A percentile compares a stretch with the other conserved stretches of the same genome.
Evolutionary conservation across 2,888 invertebrate genomes (phyloP).

Genomic region (Teinopalpus imperialis): DNA sequence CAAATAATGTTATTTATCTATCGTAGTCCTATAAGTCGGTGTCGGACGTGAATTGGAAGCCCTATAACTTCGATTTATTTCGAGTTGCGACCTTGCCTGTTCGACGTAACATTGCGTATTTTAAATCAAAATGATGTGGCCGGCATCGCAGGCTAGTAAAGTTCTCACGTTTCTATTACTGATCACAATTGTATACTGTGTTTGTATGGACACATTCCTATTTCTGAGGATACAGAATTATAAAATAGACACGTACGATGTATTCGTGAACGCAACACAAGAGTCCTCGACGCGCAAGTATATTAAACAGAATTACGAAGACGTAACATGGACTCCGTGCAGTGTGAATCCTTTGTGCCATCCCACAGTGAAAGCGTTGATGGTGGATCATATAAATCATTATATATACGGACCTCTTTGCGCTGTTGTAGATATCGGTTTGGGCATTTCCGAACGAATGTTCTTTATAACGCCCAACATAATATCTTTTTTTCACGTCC

Average conservation of each 20-base stretch:
- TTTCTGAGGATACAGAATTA: slow-evolving; percentile 87
- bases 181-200: slow-evolving; percentile 83
- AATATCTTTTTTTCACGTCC: slow-evolving; percentile 90
- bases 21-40: background rate
- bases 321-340: slow-evolving; percentile 84
- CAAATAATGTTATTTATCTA: background rate
- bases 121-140: slow-evolving; percentile 83
- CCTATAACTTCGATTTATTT: slow-evolving; percentile 22
- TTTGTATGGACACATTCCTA: slow-evolving; percentile 87
- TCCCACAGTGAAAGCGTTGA: slow-evolving; percentile 91
- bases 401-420: slow-evolving; percentile 91
- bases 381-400: slow-evolving; percentile 92
- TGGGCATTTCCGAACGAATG: slow-evolving; percentile 83
- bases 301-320: slow-evolving; percentile 63
- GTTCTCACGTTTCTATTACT: slow-evolving; percentile 82
- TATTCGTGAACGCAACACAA: slow-evolving; percentile 37
- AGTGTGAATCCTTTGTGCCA: slow-evolving; percentile 88
- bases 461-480: slow-evolving; percentile 89
- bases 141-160: slow-evolving; percentile 88
- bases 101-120: slow-evolving; percentile 28
- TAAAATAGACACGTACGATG: slow-evolving; percentile 74
- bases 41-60: slow-evolving; percentile 17
- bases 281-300: slow-evolving; percentile 52
- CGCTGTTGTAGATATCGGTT: slow-evolving; percentile 85
- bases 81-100: slow-evolving; percentile 30